Percentiles rank a stretch among this genome's conserved stretches.
These are phyloP conservation scores for Cantharis nigra DNA, from an alignment of 2,888 invertebrate species.

Conservation along the genomic window DNA sequence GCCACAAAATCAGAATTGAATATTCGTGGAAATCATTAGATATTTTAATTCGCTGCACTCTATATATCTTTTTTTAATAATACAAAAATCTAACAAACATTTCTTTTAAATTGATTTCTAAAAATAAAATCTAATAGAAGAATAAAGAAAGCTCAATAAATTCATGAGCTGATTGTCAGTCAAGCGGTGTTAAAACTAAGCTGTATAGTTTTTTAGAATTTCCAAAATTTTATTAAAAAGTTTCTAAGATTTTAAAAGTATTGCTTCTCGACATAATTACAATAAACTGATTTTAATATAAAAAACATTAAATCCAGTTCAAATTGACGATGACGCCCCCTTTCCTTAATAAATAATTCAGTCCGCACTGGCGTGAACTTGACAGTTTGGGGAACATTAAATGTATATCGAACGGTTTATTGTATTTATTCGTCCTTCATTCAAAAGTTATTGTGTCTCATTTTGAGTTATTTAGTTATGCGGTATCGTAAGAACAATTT, in stretches of 20 bases:
- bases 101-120: neutral
- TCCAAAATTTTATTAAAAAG: neutral
- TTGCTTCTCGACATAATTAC: neutral
- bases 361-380: neutral
- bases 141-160: no score
- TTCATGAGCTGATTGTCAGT: no score
- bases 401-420: neutral
- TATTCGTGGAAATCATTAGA: no score
- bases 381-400: neutral
- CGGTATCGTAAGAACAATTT: neutral
- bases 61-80: neutral
- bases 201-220: no score
- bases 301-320: neutral
- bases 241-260: neutral
- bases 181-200: no score
- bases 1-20: neutral
- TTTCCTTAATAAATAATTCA: neutral
- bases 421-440: neutral
- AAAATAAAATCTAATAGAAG: no score
- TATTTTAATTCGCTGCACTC: neutral
- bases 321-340: neutral
- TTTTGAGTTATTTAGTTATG: neutral
- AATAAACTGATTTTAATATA: neutral
- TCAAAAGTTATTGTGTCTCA: neutral
- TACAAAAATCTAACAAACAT: no score